A percentile compares a stretch with the other conserved stretches of the same genome.
phyloP scores from a whole-genome alignment of 1,140 invertebrate genomes.

The Lysiphlebus fabarum region DNA sequence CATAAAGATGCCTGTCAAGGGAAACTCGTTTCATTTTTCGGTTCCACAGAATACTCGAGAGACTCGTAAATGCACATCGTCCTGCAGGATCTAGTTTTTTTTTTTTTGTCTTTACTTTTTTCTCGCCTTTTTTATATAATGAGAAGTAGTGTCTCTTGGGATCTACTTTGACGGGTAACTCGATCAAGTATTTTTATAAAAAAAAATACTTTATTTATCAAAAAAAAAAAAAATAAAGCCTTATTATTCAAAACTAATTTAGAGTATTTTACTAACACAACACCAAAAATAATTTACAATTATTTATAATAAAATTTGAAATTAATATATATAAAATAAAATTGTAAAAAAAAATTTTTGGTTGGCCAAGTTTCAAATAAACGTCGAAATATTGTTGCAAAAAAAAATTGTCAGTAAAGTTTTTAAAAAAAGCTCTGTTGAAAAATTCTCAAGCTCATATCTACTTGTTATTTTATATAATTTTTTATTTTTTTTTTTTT shows the following conservation, averaged over 20 bases:
- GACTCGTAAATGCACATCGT: slow-evolving; percentile 19
- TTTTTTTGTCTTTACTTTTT: background rate
- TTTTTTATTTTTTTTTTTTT: too few species aligned
- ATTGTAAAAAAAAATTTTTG: slow-evolving; percentile 10
- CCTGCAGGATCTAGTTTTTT: slow-evolving; percentile 19
- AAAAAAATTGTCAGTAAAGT: slow-evolving; percentile 11
- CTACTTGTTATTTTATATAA: slow-evolving; percentile 6
- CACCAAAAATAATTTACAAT: too few species aligned
- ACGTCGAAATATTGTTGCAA: background rate
- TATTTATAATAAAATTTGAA: too few species aligned
- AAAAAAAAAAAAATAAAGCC: too few species aligned
- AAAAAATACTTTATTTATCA: background rate
- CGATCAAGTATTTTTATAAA: slow-evolving; percentile 8
- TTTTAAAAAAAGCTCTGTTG: slow-evolving; percentile 1
- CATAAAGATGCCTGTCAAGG: slow-evolving; percentile 6
- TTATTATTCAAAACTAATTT: too few species aligned
- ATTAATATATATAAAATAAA: too few species aligned
- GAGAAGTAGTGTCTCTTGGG: slow-evolving; percentile 18
- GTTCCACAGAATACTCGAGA: background rate
- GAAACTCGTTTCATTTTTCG: slow-evolving; percentile 22
- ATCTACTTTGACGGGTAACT: slow-evolving; percentile 13
- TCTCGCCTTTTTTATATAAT: slow-evolving; percentile 3
- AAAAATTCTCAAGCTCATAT: slow-evolving; percentile 5
- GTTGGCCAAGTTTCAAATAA: slow-evolving; percentile 15
- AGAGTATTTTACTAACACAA: too few species aligned